These are phyloP conservation scores for Manis javanica DNA, from an alignment of 2,797 vertebrate genomes.

Conservation along the genomic window DNA sequence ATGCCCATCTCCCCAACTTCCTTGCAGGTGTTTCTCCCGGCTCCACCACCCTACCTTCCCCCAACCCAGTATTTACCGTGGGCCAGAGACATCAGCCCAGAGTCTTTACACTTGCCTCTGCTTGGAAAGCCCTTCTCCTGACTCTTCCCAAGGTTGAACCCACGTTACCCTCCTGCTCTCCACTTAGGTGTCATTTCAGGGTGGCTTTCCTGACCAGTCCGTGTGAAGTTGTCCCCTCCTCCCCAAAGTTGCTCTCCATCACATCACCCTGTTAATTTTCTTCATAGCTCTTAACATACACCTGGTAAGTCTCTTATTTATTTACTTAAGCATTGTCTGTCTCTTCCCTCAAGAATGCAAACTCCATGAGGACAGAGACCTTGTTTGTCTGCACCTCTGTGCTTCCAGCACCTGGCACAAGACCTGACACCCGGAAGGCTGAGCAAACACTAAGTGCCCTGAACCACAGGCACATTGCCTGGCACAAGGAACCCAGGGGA, in stretches of 20 bases:
- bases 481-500: neutral
- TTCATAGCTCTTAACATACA: neutral
- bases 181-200: neutral
- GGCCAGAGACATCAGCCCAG: neutral
- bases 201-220: neutral
- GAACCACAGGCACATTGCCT: neutral
- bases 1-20: neutral
- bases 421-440: neutral
- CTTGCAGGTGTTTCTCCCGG: neutral
- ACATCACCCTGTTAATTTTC: neutral
- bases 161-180: neutral
- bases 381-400: neutral
- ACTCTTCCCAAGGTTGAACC: neutral
- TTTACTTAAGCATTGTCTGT: neutral
- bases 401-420: neutral
- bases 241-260: neutral
- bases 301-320: neutral
- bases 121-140: neutral
- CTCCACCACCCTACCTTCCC: neutral
- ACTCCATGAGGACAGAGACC: neutral
- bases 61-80: neutral
- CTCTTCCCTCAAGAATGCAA: constrained; percentile 8
- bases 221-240: neutral
- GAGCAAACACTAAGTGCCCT: neutral
- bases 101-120: neutral